Base-by-base conservation (phyloP, 2,888 invertebrate genomes). In the Cryptus armator region DNA sequence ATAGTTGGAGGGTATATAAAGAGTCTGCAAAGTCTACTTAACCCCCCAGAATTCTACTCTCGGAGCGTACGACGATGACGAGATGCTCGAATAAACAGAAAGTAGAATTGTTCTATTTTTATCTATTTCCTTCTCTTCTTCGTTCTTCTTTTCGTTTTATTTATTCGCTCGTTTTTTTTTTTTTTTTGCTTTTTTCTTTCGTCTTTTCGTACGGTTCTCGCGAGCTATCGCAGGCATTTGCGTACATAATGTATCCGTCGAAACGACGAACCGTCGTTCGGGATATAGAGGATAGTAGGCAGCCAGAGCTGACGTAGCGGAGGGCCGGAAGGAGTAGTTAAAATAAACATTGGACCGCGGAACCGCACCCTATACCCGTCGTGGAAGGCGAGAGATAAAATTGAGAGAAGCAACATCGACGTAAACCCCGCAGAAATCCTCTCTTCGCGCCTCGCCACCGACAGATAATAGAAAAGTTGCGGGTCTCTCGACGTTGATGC, bases 171-270 rank as follows among this genome's bases (percentile, higher is more conserved):
- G 64, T 9, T 46, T 48, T 37, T 32, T 78, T 62, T 46, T 71
- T 64, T 79, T 64, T 53, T 79, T 71, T 53, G 51, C 43, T 37
- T 24, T 62, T 43, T 48, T 29, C 32, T 67, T 12, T 62, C 48
- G n/a, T 70, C 48, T 75, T 74, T 62, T 32, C 32, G 62, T n/a
- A 14, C 62, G 29, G 32, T 62, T 29, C 62, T 32, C 62, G 37
- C 37, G 62, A n/a, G 62, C 43, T 29, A 67, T 56, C 37, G 43
- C 68, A 68, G 56, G 70, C 75, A 75, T 75, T 75, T 81, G 75
- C 81, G 81, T 81, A 70, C 81, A 81, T 81, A 75, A 81, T 81
- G 75, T 81, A 81, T 75, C 75, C 81, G 81, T 70, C 81, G 81
- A 75, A 75, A 75, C 48, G 81, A 70, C 75, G 81, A 81, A 19